phyloP scores from a whole-genome alignment of 2,113 vertebrate species.

The Macrotis lagotis region DNA sequence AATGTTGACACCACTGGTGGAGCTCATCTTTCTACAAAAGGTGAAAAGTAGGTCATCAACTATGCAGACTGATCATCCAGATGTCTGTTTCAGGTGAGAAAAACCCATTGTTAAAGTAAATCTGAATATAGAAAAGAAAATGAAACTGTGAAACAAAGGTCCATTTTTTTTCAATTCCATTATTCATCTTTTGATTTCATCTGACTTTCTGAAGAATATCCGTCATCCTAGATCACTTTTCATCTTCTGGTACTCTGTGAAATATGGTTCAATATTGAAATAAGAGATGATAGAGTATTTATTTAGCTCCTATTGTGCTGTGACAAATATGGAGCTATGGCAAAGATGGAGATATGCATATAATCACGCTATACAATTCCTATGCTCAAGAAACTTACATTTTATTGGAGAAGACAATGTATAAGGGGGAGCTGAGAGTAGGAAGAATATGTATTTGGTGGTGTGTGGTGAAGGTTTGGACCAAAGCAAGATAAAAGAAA shows the following conservation, averaged over 20 bases:
- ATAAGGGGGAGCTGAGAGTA: background rate
- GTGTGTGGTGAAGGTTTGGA: background rate
- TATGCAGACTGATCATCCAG: background rate
- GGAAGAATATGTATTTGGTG: background rate
- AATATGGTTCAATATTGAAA: background rate
- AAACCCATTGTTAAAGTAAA: slow-evolving; percentile 29
- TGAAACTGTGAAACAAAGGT: background rate
- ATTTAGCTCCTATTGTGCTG: background rate
- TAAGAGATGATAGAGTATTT: background rate
- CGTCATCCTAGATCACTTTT: too few species aligned
- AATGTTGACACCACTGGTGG: slow-evolving; percentile 51
- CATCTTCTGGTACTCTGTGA: too few species aligned
- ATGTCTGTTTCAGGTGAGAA: slow-evolving; percentile 46
- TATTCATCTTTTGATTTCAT: background rate
- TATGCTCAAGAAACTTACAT: background rate
- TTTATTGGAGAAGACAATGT: background rate
- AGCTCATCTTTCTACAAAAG: slow-evolving; percentile 41
- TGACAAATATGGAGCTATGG: background rate
- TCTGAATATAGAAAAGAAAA: background rate
- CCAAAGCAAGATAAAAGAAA: too few species aligned
- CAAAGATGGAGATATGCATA: background rate
- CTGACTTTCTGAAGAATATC: background rate
- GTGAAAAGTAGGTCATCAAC: slow-evolving; percentile 15
- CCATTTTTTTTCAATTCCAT: background rate
- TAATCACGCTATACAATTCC: background rate